Percentiles rank a stretch among this genome's conserved stretches.
Conservation (phyloP, 1,140 invertebrate species). For the Zaprionus kolodkinae region DNA sequence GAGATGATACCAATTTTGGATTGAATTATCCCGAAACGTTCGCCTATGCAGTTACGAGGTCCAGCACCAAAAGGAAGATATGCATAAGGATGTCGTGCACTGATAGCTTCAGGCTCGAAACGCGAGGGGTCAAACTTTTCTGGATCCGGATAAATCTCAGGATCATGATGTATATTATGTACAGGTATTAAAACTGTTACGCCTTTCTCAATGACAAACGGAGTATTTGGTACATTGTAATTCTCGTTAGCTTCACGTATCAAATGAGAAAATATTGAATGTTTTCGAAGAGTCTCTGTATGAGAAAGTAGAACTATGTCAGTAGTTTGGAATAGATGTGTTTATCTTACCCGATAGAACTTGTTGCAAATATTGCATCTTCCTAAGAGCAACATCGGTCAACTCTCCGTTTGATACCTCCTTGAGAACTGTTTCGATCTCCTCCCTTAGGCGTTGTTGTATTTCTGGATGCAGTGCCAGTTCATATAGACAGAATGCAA, state of each 20-base stretch:
- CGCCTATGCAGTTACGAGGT: constrained; percentile 88
- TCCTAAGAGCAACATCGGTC: constrained; percentile 71
- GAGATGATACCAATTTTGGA: constrained; percentile 85
- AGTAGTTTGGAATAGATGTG: accelerated
- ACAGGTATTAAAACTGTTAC: constrained; percentile 86
- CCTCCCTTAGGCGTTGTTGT: constrained; percentile 84
- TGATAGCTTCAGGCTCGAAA: constrained; percentile 85
- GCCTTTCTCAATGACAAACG: constrained; percentile 85
- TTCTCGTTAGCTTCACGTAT: constrained; percentile 84
- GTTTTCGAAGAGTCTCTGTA: constrained; percentile 84
- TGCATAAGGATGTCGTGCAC: constrained; percentile 84
- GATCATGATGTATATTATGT: constrained; percentile 87
- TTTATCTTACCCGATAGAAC: constrained; percentile 73
- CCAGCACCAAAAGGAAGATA: constrained; percentile 90
- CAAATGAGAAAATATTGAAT: constrained; percentile 84
- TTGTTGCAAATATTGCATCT: constrained; percentile 79
- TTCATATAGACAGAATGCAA: constrained; percentile 84
- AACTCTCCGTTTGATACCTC: constrained; percentile 47
- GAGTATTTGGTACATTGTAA: constrained; percentile 85
- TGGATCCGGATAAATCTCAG: constrained; percentile 86
- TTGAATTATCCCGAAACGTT: constrained; percentile 85
- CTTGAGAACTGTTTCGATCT: constrained; percentile 80
- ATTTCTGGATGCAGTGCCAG: constrained; percentile 82
- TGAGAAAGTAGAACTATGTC: neutral
- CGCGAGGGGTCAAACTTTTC: constrained; percentile 87